Conservation (phyloP, 2,888 invertebrate species). For the Thereva unica region DNA sequence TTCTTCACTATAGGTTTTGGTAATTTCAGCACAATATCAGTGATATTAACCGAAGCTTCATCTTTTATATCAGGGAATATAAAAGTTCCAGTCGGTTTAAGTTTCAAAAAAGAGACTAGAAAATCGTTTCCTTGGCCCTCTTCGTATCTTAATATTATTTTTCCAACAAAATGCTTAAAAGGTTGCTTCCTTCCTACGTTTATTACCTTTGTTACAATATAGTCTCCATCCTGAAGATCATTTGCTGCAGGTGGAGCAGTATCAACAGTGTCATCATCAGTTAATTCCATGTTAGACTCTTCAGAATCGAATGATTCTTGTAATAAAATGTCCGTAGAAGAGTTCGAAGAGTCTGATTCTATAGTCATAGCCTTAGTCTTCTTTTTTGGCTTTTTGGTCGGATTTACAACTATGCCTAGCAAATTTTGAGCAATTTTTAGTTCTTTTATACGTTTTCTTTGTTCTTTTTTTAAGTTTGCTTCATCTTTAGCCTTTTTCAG, state of each 20-base stretch:
- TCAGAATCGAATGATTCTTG: too few species aligned
- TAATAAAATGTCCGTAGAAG: too few species aligned
- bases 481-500: too few species aligned
- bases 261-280: constrained; percentile 7
- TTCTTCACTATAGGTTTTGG: neutral
- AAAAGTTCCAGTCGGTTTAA: constrained; percentile 11
- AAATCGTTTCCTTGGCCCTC: neutral
- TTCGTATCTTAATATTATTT: neutral
- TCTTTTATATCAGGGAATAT: neutral
- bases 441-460: too few species aligned
- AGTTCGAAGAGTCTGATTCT: too few species aligned
- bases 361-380: too few species aligned
- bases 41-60: neutral
- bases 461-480: too few species aligned
- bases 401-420: too few species aligned
- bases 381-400: too few species aligned
- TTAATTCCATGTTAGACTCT: too few species aligned
- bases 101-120: constrained; percentile 5
- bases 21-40: constrained; percentile 1
- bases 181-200: neutral
- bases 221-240: constrained; percentile 3
- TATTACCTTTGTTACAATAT: constrained; percentile 6
- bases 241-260: too few species aligned
- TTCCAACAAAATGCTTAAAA: neutral
- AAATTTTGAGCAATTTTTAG: too few species aligned